Evolutionary conservation across 2,113 vertebrate genomes (phyloP), one percentile per base, ranked within the genome.

Genomic region (Scalopus aquaticus): DNA sequence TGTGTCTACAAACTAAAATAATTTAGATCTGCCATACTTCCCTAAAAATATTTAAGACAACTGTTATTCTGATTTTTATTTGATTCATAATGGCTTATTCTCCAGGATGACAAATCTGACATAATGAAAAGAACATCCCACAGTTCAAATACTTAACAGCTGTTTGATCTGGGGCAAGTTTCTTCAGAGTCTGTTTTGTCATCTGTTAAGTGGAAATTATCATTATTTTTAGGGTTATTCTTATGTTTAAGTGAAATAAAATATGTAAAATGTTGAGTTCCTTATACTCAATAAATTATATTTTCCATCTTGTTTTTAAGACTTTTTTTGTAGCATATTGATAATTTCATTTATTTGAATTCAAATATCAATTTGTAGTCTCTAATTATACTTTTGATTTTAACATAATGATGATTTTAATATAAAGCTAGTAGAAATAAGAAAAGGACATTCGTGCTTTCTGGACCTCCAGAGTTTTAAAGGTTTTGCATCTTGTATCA

Each of bases 331-430:
- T 81, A 86, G 5, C 24, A 22, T 46, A 86, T 0, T 0, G 8
- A n/a, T 90, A 56, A 70, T 46, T 86, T 74, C 20, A 64, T 58
- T 85, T 86, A 64, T 58, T 92, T 76, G 24, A 91, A 85, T 67
- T 70, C 22, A 56, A 9, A 26, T 67, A 49, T 69, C n/a, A 60
- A n/a, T 51, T 17, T 37, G 17, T 90, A 35, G 15, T 42, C 44
- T 76, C 39, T 85, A 69, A 39, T 82, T 90, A 81, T 88, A 6
- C 30, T 37, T 91, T 80, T 86, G 15, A 72, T 74, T 76, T 6
- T 64, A 20, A 6, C 62, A 58, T 74, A 54, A 54, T 94, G 15
- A n/a, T 80, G 51, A 86, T 35, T 81, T 93, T 39, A n/a, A 78
- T 80, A 70, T n/a, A 56, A 76, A 86, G 77, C 9, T 12, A 56